phyloP scores from a whole-genome alignment of 2,113 vertebrate species.

The Sturnus vulgaris region DNA sequence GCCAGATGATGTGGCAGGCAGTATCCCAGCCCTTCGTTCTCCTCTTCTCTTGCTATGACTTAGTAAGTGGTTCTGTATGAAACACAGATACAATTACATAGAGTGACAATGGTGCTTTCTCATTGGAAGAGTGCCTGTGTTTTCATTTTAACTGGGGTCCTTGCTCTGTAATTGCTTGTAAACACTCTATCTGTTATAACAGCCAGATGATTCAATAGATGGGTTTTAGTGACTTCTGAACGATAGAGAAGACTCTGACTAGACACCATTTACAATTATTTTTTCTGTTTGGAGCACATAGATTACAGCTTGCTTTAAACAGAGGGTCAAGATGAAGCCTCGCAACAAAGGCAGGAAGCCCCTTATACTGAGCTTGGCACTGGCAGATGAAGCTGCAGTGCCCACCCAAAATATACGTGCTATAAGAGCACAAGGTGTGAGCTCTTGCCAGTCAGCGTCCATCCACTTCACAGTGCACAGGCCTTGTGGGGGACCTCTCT shows the following conservation, averaged over 20 bases:
- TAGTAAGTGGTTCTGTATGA: neutral
- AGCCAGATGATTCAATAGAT: neutral
- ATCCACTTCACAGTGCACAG: accelerated
- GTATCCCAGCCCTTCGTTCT: neutral
- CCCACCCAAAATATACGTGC: accelerated
- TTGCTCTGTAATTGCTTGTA: neutral
- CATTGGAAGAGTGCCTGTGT: neutral
- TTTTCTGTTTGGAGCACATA: neutral
- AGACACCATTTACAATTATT: neutral
- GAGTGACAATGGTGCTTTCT: neutral
- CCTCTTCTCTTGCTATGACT: accelerated
- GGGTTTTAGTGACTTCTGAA: neutral
- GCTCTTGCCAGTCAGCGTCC: neutral
- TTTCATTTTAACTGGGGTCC: neutral
- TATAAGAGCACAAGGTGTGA: neutral
- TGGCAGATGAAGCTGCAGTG: neutral
- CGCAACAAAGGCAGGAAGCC: neutral
- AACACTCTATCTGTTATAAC: neutral
- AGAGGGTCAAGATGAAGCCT: neutral
- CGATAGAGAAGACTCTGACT: neutral
- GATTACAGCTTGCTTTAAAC: neutral
- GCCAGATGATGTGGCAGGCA: neutral
- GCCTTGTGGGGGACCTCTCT: neutral
- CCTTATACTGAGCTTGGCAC: neutral
- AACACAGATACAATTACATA: neutral